These are phyloP conservation scores for Campopleginae sp. DNA, from an alignment of 2,888 invertebrate species.

Conservation along the genomic window DNA sequence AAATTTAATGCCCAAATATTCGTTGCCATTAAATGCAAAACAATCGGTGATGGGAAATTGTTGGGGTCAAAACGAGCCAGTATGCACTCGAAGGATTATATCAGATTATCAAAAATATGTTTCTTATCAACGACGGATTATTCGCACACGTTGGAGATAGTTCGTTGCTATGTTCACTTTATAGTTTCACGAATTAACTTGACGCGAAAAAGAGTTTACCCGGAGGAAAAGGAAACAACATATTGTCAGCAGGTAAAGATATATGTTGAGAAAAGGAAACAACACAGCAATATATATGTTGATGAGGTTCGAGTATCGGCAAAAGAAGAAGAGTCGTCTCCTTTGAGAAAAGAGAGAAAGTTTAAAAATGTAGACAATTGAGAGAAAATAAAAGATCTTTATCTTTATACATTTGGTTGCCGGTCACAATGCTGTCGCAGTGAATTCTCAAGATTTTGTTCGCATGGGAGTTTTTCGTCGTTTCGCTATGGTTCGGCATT, in stretches of 20 bases:
- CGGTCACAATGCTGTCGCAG: slow-evolving; percentile 74
- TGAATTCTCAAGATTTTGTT: slow-evolving; percentile 72
- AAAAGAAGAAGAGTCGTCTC: slow-evolving; percentile 11
- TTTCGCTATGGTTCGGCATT: slow-evolving; percentile 38
- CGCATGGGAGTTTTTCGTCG: slow-evolving; percentile 31
- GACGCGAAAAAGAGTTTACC: not conserved
- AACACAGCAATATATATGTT: not conserved
- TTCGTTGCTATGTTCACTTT: not conserved
- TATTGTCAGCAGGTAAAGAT: not conserved
- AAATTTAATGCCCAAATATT: no score
- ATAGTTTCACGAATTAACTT: not conserved
- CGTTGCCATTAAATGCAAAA: no score
- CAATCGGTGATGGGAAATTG: no score
- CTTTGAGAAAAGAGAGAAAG: slow-evolving; percentile 37
- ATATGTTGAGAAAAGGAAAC: not conserved
- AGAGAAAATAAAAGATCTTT: slow-evolving; percentile 46
- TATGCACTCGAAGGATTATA: no score
- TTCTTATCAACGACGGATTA: not conserved
- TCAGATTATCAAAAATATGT: not conserved
- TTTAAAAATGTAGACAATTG: slow-evolving; percentile 60
- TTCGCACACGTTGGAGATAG: not conserved
- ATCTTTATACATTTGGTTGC: slow-evolving; percentile 5
- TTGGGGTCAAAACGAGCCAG: no score
- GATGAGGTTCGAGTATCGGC: not conserved
- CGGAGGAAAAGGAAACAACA: not conserved